These are phyloP conservation scores for Agrilus biguttatus DNA, from an alignment of 2,888 invertebrate species.

Conservation along the genomic window DNA sequence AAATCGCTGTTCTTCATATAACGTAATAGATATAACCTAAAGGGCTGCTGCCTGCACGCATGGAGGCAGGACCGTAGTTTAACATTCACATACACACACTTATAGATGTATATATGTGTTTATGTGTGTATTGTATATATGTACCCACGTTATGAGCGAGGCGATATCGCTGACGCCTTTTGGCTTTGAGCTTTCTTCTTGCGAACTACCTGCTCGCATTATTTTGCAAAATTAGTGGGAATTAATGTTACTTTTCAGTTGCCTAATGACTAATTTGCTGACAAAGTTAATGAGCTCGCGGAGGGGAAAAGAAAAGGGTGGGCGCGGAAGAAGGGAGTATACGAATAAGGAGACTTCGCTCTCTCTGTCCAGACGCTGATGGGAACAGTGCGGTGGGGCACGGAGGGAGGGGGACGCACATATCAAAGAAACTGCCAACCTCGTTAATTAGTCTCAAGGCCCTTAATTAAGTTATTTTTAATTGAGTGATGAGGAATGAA, in stretches of 20 bases:
- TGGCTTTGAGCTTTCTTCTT: neutral
- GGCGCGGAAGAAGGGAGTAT: slow-evolving; percentile 1
- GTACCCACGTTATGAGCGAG: neutral
- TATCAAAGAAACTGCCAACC: slow-evolving; percentile 14
- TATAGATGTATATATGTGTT: too few relatives aligned
- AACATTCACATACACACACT: too few relatives aligned
- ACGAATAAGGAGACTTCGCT: slow-evolving; percentile 15
- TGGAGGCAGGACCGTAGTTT: too few relatives aligned
- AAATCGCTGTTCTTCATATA: too few relatives aligned
- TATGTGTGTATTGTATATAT: neutral
- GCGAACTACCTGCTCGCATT: slow-evolving; percentile 2
- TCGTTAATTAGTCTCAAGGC: slow-evolving; percentile 50
- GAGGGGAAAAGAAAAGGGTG: slow-evolving; percentile 17
- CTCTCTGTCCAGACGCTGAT: slow-evolving; percentile 5
- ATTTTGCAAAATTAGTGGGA: slow-evolving; percentile 10
- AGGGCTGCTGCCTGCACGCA: too few relatives aligned
- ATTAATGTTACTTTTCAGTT: slow-evolving; percentile 15
- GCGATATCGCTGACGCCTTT: too few relatives aligned
- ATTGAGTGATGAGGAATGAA: slow-evolving; percentile 33
- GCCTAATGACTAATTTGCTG: slow-evolving; percentile 39
- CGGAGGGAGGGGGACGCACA: slow-evolving; percentile 6
- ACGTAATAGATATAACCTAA: too few relatives aligned
- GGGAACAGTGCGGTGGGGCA: too few relatives aligned
- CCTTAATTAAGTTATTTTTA: slow-evolving; percentile 52
- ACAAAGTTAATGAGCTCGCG: slow-evolving; percentile 28